Conservation (phyloP, 2,888 invertebrate species). For the Suillia variegata region DNA sequence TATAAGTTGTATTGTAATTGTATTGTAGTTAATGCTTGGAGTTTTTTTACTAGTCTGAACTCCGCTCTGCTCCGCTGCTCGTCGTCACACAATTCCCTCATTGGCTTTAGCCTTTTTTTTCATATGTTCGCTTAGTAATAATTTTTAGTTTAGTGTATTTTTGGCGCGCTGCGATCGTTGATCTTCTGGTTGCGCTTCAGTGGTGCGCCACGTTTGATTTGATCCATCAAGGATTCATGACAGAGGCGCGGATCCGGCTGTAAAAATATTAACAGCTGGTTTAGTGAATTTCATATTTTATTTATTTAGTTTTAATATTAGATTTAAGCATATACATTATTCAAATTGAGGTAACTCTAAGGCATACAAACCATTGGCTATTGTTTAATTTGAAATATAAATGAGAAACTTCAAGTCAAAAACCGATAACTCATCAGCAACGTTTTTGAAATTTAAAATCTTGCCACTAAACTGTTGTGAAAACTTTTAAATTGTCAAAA, state of each 20-base stretch:
- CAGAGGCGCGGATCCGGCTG: slow-evolving; percentile 79
- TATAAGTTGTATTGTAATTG: slow-evolving; percentile 12
- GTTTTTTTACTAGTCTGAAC: slow-evolving; percentile 41
- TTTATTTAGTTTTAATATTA: neutral
- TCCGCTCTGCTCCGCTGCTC: slow-evolving; percentile 33
- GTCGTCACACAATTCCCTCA: neutral
- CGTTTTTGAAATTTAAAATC: too few species aligned
- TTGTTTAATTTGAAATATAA: too few species aligned
- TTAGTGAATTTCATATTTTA: neutral
- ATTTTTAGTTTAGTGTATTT: slow-evolving; percentile 69
- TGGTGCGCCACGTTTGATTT: slow-evolving; percentile 85
- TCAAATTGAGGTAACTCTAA: neutral
- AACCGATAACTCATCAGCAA: too few species aligned
- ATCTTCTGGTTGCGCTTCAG: slow-evolving; percentile 72
- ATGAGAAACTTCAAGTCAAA: too few species aligned
- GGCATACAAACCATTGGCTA: too few species aligned
- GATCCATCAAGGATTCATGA: slow-evolving; percentile 92
- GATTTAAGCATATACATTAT: neutral
- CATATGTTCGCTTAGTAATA: neutral
- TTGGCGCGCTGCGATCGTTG: slow-evolving; percentile 83
- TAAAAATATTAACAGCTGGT: slow-evolving; percentile 43
- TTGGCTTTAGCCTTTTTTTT: neutral
- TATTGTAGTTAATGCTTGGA: slow-evolving; percentile 29
- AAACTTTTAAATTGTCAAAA: too few species aligned
- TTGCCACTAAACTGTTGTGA: too few species aligned